Conservation (phyloP, 2,113 vertebrate species). For the Cairina moschata region DNA sequence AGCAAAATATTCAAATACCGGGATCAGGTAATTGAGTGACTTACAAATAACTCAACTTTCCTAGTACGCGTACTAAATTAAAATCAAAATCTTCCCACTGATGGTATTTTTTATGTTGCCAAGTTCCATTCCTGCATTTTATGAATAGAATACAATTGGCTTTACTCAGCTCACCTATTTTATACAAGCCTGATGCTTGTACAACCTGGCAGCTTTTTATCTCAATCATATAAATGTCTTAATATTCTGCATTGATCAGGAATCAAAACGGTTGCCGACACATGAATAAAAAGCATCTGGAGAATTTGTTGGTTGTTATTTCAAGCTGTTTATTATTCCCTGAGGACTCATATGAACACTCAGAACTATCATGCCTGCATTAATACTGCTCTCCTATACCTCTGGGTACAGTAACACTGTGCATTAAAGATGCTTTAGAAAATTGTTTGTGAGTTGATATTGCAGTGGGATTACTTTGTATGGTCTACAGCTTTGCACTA, state of each 20-base stretch:
- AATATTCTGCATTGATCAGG: conserved; percentile 57
- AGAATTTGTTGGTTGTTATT: conserved; percentile 45
- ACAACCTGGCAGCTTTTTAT: conserved; percentile 34
- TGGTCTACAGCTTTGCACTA: not conserved
- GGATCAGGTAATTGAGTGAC: not conserved
- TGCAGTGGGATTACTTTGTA: conserved; percentile 18
- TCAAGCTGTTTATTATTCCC: conserved; percentile 69
- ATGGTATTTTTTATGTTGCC: not conserved
- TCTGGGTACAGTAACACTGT: conserved; percentile 45
- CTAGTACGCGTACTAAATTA: not conserved
- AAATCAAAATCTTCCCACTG: not conserved
- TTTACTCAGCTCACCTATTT: not conserved
- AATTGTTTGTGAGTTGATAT: conserved; percentile 44
- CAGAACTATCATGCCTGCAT: conserved; percentile 5
- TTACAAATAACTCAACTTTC: not conserved
- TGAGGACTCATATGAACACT: conserved; percentile 8
- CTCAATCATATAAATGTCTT: conserved; percentile 40
- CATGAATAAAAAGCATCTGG: conserved; percentile 32
- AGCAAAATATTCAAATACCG: not conserved
- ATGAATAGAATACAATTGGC: not conserved
- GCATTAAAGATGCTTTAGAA: conserved; percentile 55
- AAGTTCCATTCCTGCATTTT: not conserved
- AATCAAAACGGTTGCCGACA: conserved; percentile 42
- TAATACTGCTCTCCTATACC: conserved; percentile 35
- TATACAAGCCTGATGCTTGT: not conserved